Percentiles rank a stretch among this genome's conserved stretches.
These are phyloP conservation scores for Antechinus stuartii DNA, from an alignment of 2,113 vertebrate genomes.

Conservation along the genomic window DNA sequence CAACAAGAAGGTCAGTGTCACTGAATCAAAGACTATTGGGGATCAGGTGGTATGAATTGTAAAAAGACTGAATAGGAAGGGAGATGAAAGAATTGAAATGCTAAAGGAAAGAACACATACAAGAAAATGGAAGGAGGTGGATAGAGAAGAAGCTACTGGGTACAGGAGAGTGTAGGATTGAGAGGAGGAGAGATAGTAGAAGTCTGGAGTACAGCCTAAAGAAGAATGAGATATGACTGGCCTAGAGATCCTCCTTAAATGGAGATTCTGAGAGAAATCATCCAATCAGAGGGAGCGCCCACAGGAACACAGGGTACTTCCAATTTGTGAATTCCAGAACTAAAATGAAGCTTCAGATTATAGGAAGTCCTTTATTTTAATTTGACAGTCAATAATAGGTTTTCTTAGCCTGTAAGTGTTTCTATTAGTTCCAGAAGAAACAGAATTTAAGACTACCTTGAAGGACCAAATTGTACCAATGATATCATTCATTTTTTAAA, in stretches of 20 bases:
- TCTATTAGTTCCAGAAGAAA: background rate
- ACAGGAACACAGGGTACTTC: background rate
- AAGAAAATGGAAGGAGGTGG: background rate
- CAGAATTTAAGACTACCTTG: background rate
- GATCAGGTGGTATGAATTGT: background rate
- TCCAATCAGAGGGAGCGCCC: background rate
- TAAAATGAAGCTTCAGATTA: background rate
- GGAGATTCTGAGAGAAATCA: background rate
- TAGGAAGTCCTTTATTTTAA: background rate
- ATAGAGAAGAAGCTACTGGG: background rate
- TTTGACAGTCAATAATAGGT: background rate
- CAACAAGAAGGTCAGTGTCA: background rate
- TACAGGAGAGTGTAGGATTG: background rate
- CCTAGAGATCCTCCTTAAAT: background rate
- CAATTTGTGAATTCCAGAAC: background rate
- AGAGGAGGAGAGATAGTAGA: background rate
- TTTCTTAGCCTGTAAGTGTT: background rate
- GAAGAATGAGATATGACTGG: background rate
- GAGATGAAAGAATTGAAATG: background rate
- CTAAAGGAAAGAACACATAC: background rate
- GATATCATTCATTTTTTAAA: background rate
- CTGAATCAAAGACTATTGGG: background rate
- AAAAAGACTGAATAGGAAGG: background rate
- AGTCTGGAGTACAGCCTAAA: background rate
- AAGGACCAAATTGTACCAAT: background rate